Conservation (phyloP, 2,888 invertebrate genomes). For the Scrobipalpa costella region DNA sequence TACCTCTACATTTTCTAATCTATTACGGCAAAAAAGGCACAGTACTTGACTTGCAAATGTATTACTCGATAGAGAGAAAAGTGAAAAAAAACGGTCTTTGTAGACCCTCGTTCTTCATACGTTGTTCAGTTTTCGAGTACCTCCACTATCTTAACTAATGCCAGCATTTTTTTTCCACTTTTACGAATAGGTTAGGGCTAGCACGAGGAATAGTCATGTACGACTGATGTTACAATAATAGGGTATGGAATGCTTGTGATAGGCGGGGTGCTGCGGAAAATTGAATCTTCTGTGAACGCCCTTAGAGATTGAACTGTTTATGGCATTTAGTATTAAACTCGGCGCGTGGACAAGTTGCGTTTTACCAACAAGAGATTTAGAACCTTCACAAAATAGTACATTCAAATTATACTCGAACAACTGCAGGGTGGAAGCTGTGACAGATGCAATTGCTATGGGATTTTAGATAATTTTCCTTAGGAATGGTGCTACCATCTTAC, state of each 20-base stretch:
- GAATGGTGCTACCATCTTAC: too few species aligned
- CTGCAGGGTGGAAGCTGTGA: too few species aligned
- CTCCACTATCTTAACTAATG: not conserved
- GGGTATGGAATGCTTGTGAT: conserved; percentile 52
- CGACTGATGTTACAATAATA: conserved; percentile 54
- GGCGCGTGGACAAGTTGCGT: conserved; percentile 46
- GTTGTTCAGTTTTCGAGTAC: not conserved
- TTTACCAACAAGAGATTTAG: conserved; percentile 25
- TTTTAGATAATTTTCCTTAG: too few species aligned
- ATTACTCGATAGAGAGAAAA: too few species aligned
- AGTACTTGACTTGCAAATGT: too few species aligned
- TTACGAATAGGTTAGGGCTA: conserved; percentile 27
- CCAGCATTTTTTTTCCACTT: not conserved
- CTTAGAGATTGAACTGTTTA: conserved; percentile 36
- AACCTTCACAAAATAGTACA: not conserved
- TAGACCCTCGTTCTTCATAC: not conserved
- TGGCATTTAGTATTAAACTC: conserved; percentile 61
- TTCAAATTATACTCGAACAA: not conserved
- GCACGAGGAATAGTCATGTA: conserved; percentile 40
- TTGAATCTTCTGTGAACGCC: conserved; percentile 11
- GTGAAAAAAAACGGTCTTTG: not conserved
- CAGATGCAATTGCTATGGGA: too few species aligned
- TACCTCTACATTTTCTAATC: not conserved
- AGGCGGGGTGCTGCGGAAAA: conserved; percentile 41
- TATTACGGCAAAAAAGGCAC: too few species aligned